phyloP scores from a whole-genome alignment of 2,113 vertebrate genomes.

The Leptobrachium leishanense region DNA sequence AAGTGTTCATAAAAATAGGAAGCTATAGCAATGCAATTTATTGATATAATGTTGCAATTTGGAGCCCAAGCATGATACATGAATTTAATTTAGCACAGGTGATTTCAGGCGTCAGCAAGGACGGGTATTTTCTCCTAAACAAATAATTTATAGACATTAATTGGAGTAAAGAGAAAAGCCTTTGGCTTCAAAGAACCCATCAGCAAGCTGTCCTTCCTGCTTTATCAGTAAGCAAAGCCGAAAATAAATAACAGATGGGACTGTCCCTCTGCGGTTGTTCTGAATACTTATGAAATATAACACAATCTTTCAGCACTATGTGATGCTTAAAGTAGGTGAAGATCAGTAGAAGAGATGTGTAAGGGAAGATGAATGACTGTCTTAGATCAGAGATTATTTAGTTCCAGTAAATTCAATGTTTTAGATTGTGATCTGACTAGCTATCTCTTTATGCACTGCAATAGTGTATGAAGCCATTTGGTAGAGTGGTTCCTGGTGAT shows the following conservation, averaged over 20 bases:
- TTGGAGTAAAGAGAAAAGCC: constrained; percentile 64
- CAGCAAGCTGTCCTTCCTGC: constrained; percentile 71
- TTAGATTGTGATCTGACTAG: constrained; percentile 48
- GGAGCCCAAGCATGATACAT: constrained; percentile 19
- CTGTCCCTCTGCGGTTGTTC: constrained; percentile 59
- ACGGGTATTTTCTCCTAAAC: constrained; percentile 54
- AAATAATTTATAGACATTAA: constrained; percentile 68
- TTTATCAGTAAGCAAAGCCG: constrained; percentile 69
- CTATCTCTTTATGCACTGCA: constrained; percentile 18
- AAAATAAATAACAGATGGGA: constrained; percentile 73
- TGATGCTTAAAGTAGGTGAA: constrained; percentile 60
- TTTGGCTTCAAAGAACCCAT: constrained; percentile 71
- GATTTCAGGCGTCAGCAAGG: constrained; percentile 59
- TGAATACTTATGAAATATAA: constrained; percentile 64
- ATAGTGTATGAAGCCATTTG: not conserved
- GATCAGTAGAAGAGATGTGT: constrained; percentile 57
- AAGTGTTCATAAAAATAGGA: constrained; percentile 35
- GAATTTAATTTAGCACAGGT: constrained; percentile 57
- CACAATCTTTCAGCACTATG: constrained; percentile 58
- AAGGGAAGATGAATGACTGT: constrained; percentile 57
- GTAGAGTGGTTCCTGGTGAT: no score
- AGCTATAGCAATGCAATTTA: not conserved
- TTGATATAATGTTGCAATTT: constrained; percentile 5
- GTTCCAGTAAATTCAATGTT: constrained; percentile 49
- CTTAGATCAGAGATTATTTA: constrained; percentile 55